Percentiles rank a stretch among this genome's conserved stretches.
Evolutionary conservation across 2,113 vertebrate genomes (phyloP).

Genomic region (Oryzias curvinotus): DNA sequence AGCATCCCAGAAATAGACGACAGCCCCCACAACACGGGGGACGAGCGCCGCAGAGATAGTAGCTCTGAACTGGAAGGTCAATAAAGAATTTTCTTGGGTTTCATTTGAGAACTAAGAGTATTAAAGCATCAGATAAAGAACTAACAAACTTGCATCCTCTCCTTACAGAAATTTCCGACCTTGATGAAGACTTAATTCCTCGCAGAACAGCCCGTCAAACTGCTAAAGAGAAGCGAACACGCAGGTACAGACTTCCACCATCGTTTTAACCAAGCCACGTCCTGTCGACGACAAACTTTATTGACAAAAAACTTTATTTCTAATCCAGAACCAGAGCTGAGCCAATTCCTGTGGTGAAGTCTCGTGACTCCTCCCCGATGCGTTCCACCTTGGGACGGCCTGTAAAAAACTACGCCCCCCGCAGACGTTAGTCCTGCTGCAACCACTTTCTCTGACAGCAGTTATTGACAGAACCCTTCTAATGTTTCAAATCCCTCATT

Average conservation of each 20-base stretch:
- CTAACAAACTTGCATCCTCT: slow-evolving; percentile 1
- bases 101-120: neutral
- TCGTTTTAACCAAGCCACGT: too few relatives aligned
- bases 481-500: slow-evolving; percentile 4
- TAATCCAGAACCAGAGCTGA: slow-evolving; percentile 64
- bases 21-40: slow-evolving; percentile 80
- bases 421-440: slow-evolving; percentile 65
- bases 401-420: slow-evolving; percentile 43
- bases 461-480: neutral
- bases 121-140: neutral
- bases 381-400: slow-evolving; percentile 67
- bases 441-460: neutral
- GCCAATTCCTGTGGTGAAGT: slow-evolving; percentile 54
- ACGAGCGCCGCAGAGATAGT: slow-evolving; percentile 65
- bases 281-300: too few relatives aligned
- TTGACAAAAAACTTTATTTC: neutral
- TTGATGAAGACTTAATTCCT: slow-evolving; percentile 73
- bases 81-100: too few relatives aligned
- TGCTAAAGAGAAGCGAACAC: slow-evolving; percentile 67
- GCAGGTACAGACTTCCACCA: slow-evolving; percentile 57
- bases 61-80: slow-evolving; percentile 89
- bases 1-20: slow-evolving; percentile 84
- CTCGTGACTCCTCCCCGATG: slow-evolving; percentile 68
- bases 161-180: slow-evolving; percentile 87
- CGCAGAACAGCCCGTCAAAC: slow-evolving; percentile 58